phyloP scores from a whole-genome alignment of 2,113 vertebrate species.

The Notothenia rossii region DNA sequence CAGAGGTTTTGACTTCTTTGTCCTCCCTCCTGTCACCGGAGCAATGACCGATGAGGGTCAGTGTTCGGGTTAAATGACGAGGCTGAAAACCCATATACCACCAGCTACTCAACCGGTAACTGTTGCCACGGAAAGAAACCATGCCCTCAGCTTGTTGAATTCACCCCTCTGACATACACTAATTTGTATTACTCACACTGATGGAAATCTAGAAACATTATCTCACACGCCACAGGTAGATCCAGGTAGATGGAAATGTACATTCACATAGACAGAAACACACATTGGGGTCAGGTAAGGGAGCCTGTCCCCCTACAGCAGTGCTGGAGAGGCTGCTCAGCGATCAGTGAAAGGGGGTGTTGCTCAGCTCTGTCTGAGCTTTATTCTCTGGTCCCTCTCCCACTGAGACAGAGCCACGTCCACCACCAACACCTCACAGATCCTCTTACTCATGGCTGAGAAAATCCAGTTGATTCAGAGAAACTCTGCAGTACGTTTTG shows the following conservation, averaged over 20 bases:
- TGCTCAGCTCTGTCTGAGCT: constrained; percentile 69
- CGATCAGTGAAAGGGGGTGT: constrained; percentile 80
- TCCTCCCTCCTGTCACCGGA: constrained; percentile 34
- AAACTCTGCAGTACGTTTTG: constrained; percentile 18
- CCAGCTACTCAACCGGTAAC: constrained; percentile 49
- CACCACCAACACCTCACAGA: constrained; percentile 44
- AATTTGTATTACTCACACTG: constrained; percentile 9
- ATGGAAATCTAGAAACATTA: constrained; percentile 11
- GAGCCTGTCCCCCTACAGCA: constrained; percentile 67
- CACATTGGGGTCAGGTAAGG: constrained; percentile 69
- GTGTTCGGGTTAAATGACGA: constrained; percentile 74
- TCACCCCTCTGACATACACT: neutral
- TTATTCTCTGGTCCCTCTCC: constrained; percentile 62
- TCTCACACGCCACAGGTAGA: constrained; percentile 14
- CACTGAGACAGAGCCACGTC: constrained; percentile 54
- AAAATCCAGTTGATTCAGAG: constrained; percentile 36
- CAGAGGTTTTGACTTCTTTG: constrained; percentile 60
- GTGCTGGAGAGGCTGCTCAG: constrained; percentile 75
- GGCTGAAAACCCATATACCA: constrained; percentile 52
- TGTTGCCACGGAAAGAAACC: constrained; percentile 20
- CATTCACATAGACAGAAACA: constrained; percentile 30
- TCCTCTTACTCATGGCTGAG: constrained; percentile 46
- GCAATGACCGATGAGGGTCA: constrained; percentile 72
- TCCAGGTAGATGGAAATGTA: constrained; percentile 17
- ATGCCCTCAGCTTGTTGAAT: constrained; percentile 7